Conservation (phyloP, 2,888 invertebrate genomes). For the Aleiodes testaceus region DNA sequence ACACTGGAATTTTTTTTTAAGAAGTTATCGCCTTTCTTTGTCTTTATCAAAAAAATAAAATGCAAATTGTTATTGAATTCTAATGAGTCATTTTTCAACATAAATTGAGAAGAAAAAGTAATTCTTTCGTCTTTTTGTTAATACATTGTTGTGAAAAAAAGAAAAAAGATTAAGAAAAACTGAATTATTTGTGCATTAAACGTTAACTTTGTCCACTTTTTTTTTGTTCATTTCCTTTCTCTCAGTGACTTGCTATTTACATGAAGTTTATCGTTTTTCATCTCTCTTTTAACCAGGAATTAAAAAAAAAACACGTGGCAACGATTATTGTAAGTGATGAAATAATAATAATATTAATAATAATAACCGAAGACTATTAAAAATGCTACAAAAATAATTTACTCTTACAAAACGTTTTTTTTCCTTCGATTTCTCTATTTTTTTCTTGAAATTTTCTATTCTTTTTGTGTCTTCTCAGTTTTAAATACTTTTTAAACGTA, state of each 20-base stretch:
- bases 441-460: slow-evolving; percentile 39
- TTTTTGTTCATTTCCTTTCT: background rate
- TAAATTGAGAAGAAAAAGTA: no score
- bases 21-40: no score
- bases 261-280: background rate
- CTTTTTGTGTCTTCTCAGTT: slow-evolving; percentile 32
- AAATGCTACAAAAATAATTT: slow-evolving; percentile 62
- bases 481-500: slow-evolving; percentile 36
- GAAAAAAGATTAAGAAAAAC: no score
- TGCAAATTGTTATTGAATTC: no score
- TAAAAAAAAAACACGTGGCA: slow-evolving; percentile 19
- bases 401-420: slow-evolving; percentile 53
- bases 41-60: no score
- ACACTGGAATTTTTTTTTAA: no score
- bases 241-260: slow-evolving; percentile 26
- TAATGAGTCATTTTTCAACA: no score
- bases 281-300: slow-evolving; percentile 6
- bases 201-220: slow-evolving; percentile 20
- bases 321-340: slow-evolving; percentile 4
- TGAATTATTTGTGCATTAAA: no score
- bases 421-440: slow-evolving; percentile 32
- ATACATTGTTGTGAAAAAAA: no score
- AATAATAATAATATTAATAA: slow-evolving; percentile 36
- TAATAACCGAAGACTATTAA: slow-evolving; percentile 48
- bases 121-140: no score